Conservation (phyloP, 2,113 vertebrate species). For the Eupsittula cactorum region DNA sequence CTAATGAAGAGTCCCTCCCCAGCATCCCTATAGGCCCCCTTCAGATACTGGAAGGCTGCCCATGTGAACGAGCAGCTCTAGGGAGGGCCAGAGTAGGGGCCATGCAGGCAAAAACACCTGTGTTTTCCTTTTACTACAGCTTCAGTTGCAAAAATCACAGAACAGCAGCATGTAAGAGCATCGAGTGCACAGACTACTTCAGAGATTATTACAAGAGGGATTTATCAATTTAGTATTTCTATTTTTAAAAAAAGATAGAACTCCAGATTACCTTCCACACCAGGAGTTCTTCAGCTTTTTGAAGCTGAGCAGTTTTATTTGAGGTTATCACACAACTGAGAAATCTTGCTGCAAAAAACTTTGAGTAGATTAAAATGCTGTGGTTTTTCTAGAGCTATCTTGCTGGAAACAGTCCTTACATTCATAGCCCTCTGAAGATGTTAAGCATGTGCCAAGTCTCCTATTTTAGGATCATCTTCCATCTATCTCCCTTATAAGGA, state of each 20-base stretch:
- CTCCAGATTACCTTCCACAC: neutral
- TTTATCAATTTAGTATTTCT: neutral
- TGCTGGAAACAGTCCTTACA: constrained; percentile 4
- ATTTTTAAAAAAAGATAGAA: neutral
- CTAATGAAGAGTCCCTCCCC: too few relatives aligned
- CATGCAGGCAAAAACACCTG: neutral
- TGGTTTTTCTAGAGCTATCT: constrained; percentile 3
- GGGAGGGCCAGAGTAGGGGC: neutral
- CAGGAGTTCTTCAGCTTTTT: neutral
- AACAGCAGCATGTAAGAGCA: neutral
- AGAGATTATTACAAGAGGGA: neutral
- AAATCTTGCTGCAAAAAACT: neutral
- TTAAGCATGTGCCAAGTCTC: neutral
- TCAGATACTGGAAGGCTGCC: too few relatives aligned
- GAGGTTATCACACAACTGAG: neutral
- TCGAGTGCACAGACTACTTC: neutral
- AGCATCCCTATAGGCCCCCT: too few relatives aligned
- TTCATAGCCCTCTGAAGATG: neutral
- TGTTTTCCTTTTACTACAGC: neutral
- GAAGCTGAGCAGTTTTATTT: neutral
- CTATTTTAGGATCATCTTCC: constrained; percentile 9
- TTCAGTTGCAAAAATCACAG: neutral
- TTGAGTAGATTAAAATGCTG: neutral
- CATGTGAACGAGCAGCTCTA: neutral
- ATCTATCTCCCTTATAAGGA: constrained; percentile 15